Evolutionary conservation across 2,888 invertebrate species (phyloP).

Genomic region (Polymixis lichenea): DNA sequence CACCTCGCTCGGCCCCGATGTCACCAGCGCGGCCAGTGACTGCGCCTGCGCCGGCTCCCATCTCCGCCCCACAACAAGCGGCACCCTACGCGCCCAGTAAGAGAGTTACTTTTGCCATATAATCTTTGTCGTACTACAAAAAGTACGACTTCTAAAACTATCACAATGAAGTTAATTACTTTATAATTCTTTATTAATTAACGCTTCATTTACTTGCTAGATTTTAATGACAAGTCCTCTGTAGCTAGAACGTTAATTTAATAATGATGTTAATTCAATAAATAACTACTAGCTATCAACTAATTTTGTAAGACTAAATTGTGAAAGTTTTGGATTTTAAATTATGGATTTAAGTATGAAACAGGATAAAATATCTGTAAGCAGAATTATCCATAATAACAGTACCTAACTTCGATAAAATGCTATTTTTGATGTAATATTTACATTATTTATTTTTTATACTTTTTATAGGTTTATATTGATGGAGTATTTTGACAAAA

Average conservation of each 20-base stretch:
- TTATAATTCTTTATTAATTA: conserved; percentile 15
- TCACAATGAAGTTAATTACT: conserved; percentile 26
- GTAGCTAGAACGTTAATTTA: neutral
- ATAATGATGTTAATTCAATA: neutral
- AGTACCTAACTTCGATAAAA: conserved; percentile 21
- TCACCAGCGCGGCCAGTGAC: conserved; percentile 85
- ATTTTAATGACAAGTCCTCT: neutral
- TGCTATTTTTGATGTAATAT: conserved; percentile 36
- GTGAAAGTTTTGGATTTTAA: conserved; percentile 48
- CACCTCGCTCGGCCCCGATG: conserved; percentile 88
- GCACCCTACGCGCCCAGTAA: conserved; percentile 87
- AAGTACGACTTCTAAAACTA: conserved; percentile 43
- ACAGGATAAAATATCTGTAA: conserved; percentile 13
- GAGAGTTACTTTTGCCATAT: conserved; percentile 89
- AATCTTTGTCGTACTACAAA: conserved; percentile 49
- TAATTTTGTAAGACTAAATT: conserved; percentile 27
- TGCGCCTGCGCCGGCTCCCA: conserved; percentile 67
- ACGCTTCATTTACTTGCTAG: conserved; percentile 1
- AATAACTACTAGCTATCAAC: neutral
- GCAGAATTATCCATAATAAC: neutral
- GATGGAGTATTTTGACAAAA: conserved; percentile 8
- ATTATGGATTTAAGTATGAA: conserved; percentile 25
- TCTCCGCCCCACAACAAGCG: conserved; percentile 61
- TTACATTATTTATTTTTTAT: conserved; percentile 43
- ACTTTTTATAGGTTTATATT: conserved; percentile 19